Evolutionary conservation across 2,797 vertebrate species (phyloP).

Genomic region (Urosaurus nigricauda): DNA sequence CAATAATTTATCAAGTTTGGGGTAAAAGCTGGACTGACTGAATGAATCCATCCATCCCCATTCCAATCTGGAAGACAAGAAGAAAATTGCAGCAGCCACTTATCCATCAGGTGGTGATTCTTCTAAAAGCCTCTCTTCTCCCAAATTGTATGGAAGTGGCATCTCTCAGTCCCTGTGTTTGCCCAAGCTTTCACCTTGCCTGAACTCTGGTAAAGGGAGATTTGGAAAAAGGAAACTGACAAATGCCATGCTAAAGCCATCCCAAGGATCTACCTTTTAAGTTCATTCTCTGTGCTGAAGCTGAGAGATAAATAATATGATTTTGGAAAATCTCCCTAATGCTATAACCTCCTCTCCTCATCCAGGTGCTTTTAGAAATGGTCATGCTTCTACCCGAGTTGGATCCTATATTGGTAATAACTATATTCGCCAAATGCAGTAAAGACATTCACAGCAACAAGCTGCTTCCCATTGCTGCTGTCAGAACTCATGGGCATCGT

Average conservation of each 20-base stretch:
- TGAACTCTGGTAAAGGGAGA: background rate
- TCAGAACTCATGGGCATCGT: conserved; percentile 29
- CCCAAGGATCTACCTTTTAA: background rate
- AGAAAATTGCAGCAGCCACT: background rate
- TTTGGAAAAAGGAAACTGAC: rapidly evolving
- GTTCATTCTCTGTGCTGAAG: background rate
- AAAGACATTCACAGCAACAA: background rate
- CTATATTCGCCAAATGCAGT: background rate
- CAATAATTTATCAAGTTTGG: too few relatives aligned
- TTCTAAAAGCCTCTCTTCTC: background rate
- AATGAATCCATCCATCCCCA: too few relatives aligned
- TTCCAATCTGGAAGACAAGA: background rate
- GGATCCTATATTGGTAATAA: background rate
- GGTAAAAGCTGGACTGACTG: too few relatives aligned
- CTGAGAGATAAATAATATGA: background rate
- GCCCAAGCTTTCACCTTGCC: background rate
- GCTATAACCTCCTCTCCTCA: background rate
- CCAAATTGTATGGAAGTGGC: background rate
- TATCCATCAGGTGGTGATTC: background rate
- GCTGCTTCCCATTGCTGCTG: background rate
- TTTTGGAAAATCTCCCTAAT: background rate
- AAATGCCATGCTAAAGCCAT: background rate
- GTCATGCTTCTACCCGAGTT: too few relatives aligned
- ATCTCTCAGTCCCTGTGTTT: background rate
- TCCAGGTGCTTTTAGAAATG: background rate